Conservation (phyloP, 1,140 invertebrate species). For the Drosophila orena region DNA sequence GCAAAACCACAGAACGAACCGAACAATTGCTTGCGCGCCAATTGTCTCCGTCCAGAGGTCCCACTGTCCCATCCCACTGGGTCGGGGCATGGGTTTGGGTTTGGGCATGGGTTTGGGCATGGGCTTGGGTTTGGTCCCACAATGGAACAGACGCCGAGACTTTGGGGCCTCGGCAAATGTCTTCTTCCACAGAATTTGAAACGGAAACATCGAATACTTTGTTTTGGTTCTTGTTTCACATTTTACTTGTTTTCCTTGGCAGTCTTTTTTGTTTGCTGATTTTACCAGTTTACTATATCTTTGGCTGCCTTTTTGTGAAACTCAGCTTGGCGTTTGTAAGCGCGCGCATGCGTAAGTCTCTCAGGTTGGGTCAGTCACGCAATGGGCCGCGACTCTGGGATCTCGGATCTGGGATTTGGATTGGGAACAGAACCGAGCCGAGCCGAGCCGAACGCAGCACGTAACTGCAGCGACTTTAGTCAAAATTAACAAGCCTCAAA, state of each 20-base stretch:
- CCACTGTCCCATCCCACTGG: slow-evolving; percentile 50
- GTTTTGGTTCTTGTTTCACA: slow-evolving; percentile 82
- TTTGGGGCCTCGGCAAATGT: slow-evolving; percentile 64
- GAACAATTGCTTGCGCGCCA: slow-evolving; percentile 78
- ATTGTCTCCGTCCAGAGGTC: slow-evolving; percentile 52
- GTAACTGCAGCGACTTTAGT: slow-evolving; percentile 70
- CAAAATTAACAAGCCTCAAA: slow-evolving; percentile 82
- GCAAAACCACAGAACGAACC: slow-evolving; percentile 54
- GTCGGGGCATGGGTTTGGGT: not conserved
- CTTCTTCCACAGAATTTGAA: slow-evolving; percentile 83
- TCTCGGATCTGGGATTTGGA: slow-evolving; percentile 25
- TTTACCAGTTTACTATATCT: slow-evolving; percentile 22
- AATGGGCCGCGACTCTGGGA: slow-evolving; percentile 51
- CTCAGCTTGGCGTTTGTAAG: slow-evolving; percentile 73
- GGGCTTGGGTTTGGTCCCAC: slow-evolving; percentile 15
- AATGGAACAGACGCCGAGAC: slow-evolving; percentile 34
- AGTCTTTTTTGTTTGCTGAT: slow-evolving; percentile 25
- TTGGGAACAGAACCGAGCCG: slow-evolving; percentile 22
- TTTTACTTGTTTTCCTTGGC: slow-evolving; percentile 52
- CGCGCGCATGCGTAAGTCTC: slow-evolving; percentile 82
- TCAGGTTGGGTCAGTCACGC: slow-evolving; percentile 67
- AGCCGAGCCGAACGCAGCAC: slow-evolving; percentile 38
- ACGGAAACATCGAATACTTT: slow-evolving; percentile 83
- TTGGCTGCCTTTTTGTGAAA: slow-evolving; percentile 15
- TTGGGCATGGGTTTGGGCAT: not conserved